These are phyloP conservation scores for Eupithecia insigniata DNA, from an alignment of 2,888 invertebrate species.

Conservation along the genomic window DNA sequence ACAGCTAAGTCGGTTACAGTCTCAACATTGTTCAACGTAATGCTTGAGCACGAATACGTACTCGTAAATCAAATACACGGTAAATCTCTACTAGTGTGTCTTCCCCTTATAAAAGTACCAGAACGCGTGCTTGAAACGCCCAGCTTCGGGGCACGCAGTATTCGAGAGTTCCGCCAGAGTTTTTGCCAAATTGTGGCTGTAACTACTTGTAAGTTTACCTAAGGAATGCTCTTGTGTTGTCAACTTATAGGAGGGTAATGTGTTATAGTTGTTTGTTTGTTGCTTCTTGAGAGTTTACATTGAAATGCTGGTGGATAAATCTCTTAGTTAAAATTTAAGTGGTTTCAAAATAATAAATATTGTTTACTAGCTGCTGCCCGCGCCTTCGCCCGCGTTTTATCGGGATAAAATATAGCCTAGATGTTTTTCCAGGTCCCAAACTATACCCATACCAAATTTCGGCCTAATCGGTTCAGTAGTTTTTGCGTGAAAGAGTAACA, in stretches of 20 bases:
- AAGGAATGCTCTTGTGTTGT: conserved; percentile 57
- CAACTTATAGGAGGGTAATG: conserved; percentile 51
- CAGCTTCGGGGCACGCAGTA: conserved; percentile 44
- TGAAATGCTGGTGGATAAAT: conserved; percentile 9
- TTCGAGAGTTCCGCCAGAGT: conserved; percentile 60
- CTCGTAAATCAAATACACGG: not conserved
- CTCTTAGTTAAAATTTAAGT: conserved; percentile 2
- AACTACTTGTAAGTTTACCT: conserved; percentile 20
- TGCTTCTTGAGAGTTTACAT: conserved; percentile 4
- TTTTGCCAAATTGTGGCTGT: conserved; percentile 57
- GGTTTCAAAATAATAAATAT: not conserved
- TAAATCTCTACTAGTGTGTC: not conserved
- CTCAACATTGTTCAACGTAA: not conserved
- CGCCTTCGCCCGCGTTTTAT: no score
- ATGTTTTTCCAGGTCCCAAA: no score
- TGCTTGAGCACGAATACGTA: not conserved
- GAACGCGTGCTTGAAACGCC: conserved; percentile 69
- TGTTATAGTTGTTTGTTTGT: conserved; percentile 28
- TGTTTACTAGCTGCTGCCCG: no score
- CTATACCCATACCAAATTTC: no score
- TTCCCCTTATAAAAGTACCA: conserved; percentile 59
- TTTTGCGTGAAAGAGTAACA: no score
- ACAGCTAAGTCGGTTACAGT: not conserved
- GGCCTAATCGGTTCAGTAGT: no score
- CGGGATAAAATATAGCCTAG: no score